Base-by-base conservation (phyloP, 2,113 vertebrate genomes). In the Peucedramus taeniatus region DNA sequence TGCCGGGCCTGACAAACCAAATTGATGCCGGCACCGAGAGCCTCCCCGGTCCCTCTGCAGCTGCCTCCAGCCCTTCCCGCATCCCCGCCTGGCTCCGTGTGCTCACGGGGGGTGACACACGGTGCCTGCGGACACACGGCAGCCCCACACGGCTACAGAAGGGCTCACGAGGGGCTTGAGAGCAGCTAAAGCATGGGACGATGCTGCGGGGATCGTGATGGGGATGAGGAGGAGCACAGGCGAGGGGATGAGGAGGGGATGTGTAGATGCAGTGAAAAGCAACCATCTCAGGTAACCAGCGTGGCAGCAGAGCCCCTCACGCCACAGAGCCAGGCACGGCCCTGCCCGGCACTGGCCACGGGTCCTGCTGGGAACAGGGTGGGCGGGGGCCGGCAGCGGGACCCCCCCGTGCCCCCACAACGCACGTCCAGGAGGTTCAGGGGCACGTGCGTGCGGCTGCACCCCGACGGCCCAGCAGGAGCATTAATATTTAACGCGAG, bases 11-110 rank as follows among this genome's bases (percentile, higher is more conserved):
- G 96, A 96, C 96, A 83, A 80, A 75, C 83, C 94, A 96, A 96
- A 96, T 94, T 94, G 94, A 94, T 95, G 91, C 79, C 75, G 96
- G 96, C 96, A 96, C 71, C 13, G 2, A 44, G 93, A 93, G 87
- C 92, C 54, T 89, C 57, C 81, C 72, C 5, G 7, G 68, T 90
- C 83, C 76, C 93, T 94, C 49, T 1, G 69, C 90, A 84, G 88
- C 72, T 37, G 15, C 40, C 47, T 64, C 85, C 82, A 75, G 85
- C 85, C 74, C 82, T 87, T 54, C 70, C 85, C 4, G 21, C 57
- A 82, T 27, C 66, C 85, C 27, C 7, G 19, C n/a, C 64, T 7
- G 78, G 64, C 42, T 69, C 82, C 30, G 6, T 8, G 30, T 4
- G 61, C 63, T 39, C 51, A 1, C 20, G 1, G 33, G 28, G 60